phyloP scores from a whole-genome alignment of 2,888 invertebrate species.

The Morpho helenor region DNA sequence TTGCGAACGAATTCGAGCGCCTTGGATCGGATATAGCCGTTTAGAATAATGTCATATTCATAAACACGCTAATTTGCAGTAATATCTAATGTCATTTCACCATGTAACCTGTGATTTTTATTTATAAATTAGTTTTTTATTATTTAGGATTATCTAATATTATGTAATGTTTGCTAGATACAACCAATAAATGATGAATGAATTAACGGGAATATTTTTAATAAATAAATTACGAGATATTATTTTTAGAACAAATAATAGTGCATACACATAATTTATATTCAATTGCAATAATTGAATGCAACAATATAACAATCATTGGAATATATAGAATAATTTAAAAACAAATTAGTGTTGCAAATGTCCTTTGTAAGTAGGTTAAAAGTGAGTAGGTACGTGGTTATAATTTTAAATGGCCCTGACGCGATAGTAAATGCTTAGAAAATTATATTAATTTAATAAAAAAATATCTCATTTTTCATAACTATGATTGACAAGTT shows the following conservation, averaged over 20 bases:
- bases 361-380: conserved; percentile 10
- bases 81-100: conserved; percentile 42
- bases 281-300: too few species aligned
- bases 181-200: conserved; percentile 3
- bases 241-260: too few species aligned
- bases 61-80: conserved; percentile 28
- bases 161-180: conserved; percentile 4
- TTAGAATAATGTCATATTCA: conserved; percentile 34
- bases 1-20: conserved; percentile 92
- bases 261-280: too few species aligned
- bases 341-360: neutral
- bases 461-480: neutral
- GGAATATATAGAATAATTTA: too few species aligned
- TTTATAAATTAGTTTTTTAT: conserved; percentile 29
- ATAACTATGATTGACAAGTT: neutral
- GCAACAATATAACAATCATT: too few species aligned
- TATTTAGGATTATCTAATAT: conserved; percentile 13
- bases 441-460: neutral
- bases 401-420: neutral
- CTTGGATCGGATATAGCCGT: conserved; percentile 83
- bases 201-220: too few species aligned
- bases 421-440: neutral
- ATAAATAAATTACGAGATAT: too few species aligned
- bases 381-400: neutral
- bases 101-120: conserved; percentile 59